A percentile compares a stretch with the other conserved stretches of the same genome.
Evolutionary conservation across 1,140 invertebrate genomes (phyloP).

Genomic region (Eurosta solidaginis): DNA sequence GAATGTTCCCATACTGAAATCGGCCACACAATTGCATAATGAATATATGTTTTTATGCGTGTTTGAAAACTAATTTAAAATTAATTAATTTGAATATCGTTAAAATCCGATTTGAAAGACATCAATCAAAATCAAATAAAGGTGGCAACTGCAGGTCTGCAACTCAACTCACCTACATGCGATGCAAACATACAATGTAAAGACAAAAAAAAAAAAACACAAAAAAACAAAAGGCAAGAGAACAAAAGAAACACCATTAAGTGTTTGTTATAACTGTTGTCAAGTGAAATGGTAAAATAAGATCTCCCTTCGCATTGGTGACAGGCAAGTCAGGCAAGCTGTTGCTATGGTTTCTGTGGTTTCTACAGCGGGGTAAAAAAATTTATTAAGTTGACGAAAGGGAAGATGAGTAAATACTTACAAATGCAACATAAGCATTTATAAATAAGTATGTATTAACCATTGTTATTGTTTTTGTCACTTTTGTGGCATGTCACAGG

Average conservation of each 20-base stretch:
- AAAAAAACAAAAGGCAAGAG: not conserved
- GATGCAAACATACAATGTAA: not conserved
- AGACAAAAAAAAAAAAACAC: not conserved
- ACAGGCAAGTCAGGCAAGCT: too few relatives aligned
- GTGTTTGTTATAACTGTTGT: not conserved
- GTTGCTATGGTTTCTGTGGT: not conserved
- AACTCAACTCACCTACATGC: not conserved
- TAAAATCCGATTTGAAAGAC: constrained; percentile 20
- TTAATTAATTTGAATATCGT: constrained; percentile 31
- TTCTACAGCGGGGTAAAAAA: not conserved
- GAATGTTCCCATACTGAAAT: too few relatives aligned
- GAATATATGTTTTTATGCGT: not conserved
- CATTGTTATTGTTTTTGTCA: not conserved
- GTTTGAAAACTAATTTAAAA: constrained; percentile 2
- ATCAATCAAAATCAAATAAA: constrained; percentile 26
- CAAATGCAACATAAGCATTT: not conserved
- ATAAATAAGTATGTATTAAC: not conserved
- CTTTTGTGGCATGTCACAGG: not conserved
- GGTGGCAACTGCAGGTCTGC: not conserved
- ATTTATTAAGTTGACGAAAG: not conserved
- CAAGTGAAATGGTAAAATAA: not conserved
- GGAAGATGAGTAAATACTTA: not conserved
- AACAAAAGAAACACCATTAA: not conserved
- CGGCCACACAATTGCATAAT: not conserved
- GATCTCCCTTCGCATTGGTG: too few relatives aligned